Evolutionary conservation across 2,888 invertebrate genomes (phyloP).

Genomic region (Cephus sareptanus): DNA sequence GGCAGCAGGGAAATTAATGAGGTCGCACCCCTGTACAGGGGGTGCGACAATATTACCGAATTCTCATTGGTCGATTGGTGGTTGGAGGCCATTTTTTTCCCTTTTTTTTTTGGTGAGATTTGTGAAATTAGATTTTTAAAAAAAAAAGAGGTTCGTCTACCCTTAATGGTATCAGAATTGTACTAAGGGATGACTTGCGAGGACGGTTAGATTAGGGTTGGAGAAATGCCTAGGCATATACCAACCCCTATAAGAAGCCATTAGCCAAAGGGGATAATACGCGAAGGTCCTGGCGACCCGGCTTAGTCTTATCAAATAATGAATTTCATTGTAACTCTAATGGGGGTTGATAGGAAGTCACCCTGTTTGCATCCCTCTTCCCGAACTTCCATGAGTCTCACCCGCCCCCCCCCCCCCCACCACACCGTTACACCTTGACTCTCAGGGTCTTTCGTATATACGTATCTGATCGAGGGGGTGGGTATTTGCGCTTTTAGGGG

Average conservation of each 20-base stretch:
- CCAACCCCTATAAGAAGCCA: slow-evolving; percentile 1
- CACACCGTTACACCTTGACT: background rate
- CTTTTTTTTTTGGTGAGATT: background rate
- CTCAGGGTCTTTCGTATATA: background rate
- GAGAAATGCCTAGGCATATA: background rate
- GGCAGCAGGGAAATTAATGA: background rate
- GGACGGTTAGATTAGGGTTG: background rate
- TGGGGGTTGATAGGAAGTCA: background rate
- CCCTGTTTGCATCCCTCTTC: background rate
- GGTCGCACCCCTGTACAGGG: background rate
- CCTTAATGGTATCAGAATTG: background rate
- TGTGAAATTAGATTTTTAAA: background rate
- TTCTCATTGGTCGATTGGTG: background rate
- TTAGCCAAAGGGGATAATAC: slow-evolving; percentile 5
- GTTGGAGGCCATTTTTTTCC: background rate
- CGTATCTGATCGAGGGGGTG: too few relatives aligned
- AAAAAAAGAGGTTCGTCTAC: background rate
- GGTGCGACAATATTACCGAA: background rate
- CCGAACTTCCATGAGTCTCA: background rate
- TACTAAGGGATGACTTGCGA: background rate
- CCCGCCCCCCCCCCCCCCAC: background rate
- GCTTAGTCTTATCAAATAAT: slow-evolving; percentile 9
- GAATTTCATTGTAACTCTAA: slow-evolving; percentile 1
- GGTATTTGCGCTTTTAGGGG: background rate
- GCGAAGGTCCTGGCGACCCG: background rate